Conservation (phyloP, 2,113 vertebrate genomes). For the Dicerorhinus sumatrensis region DNA sequence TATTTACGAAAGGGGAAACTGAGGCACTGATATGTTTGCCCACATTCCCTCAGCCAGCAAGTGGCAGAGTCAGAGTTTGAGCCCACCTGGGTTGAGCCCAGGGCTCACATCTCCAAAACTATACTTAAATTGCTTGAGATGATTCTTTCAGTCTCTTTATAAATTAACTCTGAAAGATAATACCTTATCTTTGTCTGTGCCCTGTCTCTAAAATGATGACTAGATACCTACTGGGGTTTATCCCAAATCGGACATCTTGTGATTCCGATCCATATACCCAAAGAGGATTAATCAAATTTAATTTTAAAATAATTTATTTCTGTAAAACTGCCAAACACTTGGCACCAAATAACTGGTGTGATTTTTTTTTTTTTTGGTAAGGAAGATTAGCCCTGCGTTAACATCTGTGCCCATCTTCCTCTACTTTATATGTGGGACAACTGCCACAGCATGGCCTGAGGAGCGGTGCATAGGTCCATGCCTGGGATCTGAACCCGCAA, state of each 20-base stretch:
- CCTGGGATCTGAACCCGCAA: too few species aligned
- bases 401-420: too few species aligned
- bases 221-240: background rate
- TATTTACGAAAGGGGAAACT: background rate
- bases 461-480: too few species aligned
- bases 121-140: background rate
- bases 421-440: too few species aligned
- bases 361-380: background rate
- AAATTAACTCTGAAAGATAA: background rate
- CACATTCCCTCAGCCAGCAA: background rate
- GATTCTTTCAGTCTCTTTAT: background rate
- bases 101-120: background rate
- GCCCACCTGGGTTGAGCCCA: background rate
- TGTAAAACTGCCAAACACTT: slow-evolving; percentile 16
- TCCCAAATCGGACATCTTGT: background rate
- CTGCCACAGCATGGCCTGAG: too few species aligned
- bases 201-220: background rate
- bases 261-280: background rate
- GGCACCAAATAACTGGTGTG: background rate
- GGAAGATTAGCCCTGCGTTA: too few species aligned
- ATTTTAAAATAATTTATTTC: background rate
- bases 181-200: background rate
- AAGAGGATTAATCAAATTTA: background rate
- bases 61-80: background rate
- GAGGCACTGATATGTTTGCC: background rate